These are phyloP conservation scores for Tauraco erythrolophus DNA, from an alignment of 2,113 vertebrate genomes.

Conservation along the genomic window DNA sequence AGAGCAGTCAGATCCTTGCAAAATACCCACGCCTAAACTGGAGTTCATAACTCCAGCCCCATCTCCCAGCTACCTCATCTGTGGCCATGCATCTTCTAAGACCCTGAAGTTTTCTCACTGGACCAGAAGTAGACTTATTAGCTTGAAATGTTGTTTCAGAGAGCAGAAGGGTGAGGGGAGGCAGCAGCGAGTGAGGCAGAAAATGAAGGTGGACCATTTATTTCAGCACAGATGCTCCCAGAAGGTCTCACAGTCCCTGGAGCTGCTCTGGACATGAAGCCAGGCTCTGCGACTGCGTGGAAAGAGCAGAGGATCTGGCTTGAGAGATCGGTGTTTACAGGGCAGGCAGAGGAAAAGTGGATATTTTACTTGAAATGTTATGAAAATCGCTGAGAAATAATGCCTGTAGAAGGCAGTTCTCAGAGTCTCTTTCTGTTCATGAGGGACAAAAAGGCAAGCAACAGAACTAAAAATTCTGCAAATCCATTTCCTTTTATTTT, in stretches of 20 bases:
- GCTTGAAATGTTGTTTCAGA: neutral
- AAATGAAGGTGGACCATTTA: accelerated
- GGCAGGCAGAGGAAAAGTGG: constrained; percentile 14
- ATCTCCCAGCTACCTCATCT: neutral
- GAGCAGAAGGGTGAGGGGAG: neutral
- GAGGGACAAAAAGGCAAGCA: neutral
- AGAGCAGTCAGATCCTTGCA: neutral
- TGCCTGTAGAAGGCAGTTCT: constrained; percentile 31
- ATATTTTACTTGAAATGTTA: constrained; percentile 56
- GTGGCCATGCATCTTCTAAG: neutral
- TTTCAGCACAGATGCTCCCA: neutral
- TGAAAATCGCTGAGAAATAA: constrained; percentile 25
- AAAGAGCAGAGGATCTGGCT: constrained; percentile 43
- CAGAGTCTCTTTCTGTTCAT: constrained; percentile 22
- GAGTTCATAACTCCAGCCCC: neutral
- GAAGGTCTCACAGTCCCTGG: neutral
- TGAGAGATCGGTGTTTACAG: constrained; percentile 32
- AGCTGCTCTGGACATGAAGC: neutral
- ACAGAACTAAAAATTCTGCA: neutral
- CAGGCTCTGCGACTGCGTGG: accelerated
- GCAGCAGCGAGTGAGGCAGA: neutral
- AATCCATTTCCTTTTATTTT: constrained; percentile 30
- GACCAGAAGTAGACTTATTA: neutral
- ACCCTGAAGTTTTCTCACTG: neutral
- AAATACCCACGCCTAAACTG: neutral